Percentiles rank a stretch among this genome's conserved stretches.
Evolutionary conservation across 1,140 invertebrate species (phyloP).

Genomic region (Lepidurus packardi): DNA sequence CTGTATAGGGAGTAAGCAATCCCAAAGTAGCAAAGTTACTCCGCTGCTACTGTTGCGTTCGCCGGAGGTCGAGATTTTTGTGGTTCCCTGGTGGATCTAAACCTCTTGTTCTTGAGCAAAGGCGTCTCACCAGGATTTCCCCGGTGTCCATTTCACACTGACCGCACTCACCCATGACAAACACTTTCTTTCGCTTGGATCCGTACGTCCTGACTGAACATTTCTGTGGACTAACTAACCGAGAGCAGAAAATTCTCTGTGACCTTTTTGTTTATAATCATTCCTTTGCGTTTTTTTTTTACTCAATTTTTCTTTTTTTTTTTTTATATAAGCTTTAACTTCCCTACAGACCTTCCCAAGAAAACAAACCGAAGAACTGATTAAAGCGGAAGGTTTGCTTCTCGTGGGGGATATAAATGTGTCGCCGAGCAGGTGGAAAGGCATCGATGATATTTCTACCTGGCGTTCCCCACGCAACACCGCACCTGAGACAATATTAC

Average conservation of each 20-base stretch:
- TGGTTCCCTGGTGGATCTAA: not conserved
- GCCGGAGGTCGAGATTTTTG: conserved; percentile 16
- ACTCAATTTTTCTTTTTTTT: not conserved
- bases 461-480: not conserved
- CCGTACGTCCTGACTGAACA: not conserved
- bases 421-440: conserved; percentile 8
- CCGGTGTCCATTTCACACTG: conserved; percentile 17
- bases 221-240: not conserved
- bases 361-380: not conserved
- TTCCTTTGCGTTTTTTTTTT: not conserved
- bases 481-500: conserved; percentile 13
- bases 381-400: not conserved
- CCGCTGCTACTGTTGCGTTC: not conserved
- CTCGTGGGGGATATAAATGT: not conserved
- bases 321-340: not conserved
- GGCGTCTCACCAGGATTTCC: conserved; percentile 20
- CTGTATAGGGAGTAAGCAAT: conserved; percentile 7
- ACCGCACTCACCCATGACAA: conserved; percentile 20
- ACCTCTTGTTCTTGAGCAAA: conserved; percentile 1
- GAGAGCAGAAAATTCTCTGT: not conserved
- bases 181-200: not conserved
- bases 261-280: no score
- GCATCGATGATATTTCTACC: not conserved
- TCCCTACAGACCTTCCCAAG: not conserved
- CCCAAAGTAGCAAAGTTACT: conserved; percentile 6